Base-by-base conservation (phyloP, 2,113 vertebrate genomes). In the Thalassarche chlororhynchos region DNA sequence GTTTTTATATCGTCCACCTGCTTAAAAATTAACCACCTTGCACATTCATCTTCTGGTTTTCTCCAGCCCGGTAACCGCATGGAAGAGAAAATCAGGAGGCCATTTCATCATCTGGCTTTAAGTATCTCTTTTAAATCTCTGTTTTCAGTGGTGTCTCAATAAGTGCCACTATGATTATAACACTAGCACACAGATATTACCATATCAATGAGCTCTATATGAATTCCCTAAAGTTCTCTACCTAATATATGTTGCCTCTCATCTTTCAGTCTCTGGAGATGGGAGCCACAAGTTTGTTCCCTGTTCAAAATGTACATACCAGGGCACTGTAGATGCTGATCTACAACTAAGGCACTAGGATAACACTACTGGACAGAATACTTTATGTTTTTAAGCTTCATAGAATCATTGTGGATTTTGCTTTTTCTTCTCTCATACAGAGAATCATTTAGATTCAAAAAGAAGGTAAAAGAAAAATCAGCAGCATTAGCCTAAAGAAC, bases 11-110 rank as follows among this genome's bases (percentile, higher is more conserved):
- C 17, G 72, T 80, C 80, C 18, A 52, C 24, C 29, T 76, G 7
- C 40, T 69, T 69, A 89, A 92, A 76, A 92, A 86, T 80, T 52
- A 52, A 91, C 18, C 20, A 89, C 6, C 44, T 76, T 4, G 6
- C 15, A 79, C 29, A 89, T 74, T 74, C 16, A 57, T 52, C 42
- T 57, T 74, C 62, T 64, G 8, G 1, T 84, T 89, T 92, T 74
- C 36, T n/a, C 40, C 69, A 64, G 32, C 5, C 4, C 3, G 4
- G 31, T n/a, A 79, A 65, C 5, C 0, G 0, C 24, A 61, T 4
- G 29, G 14, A 84, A 47, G 6, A 54, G 57, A 91, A 83, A 95
- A 80, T 0, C 46, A 40, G 20, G 31, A 38, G 8, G 6, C 34
- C 21, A 34, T 51, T 96, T 79, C 12, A 44, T 44, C 24, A 62